Conservation (phyloP, 2,113 vertebrate genomes). For the Aspiorhynchus laticeps region DNA sequence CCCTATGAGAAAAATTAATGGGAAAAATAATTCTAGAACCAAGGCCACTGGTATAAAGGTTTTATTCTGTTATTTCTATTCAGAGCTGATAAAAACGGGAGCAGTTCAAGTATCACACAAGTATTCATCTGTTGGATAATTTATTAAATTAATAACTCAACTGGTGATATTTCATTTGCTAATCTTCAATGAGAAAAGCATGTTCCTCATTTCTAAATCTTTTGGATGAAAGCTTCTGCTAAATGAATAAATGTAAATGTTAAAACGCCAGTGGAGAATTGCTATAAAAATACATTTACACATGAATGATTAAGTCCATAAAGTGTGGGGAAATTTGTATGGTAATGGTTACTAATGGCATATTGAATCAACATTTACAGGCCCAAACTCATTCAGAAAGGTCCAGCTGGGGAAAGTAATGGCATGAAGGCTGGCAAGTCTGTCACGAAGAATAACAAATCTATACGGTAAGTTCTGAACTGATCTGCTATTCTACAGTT, state of each 20-base stretch:
- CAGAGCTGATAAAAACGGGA: not conserved
- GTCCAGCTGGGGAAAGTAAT: slow-evolving; percentile 54
- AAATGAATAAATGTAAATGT: not conserved
- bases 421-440: slow-evolving; percentile 58
- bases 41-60: not conserved
- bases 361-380: slow-evolving; percentile 27
- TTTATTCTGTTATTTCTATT: slow-evolving; percentile 1
- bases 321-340: not conserved
- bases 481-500: not conserved
- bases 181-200: not conserved
- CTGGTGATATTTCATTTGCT: not conserved
- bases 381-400: slow-evolving; percentile 55
- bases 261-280: not conserved
- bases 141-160: not conserved
- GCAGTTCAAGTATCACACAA: not conserved
- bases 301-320: not conserved
- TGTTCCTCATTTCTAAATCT: not conserved
- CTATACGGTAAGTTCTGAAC: slow-evolving; percentile 40
- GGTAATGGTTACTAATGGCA: slow-evolving; percentile 16
- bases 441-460: slow-evolving; percentile 56
- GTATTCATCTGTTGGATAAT: not conserved
- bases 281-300: not conserved
- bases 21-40: not conserved
- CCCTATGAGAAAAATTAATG: not conserved
- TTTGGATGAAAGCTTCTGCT: not conserved